A percentile compares a stretch with the other conserved stretches of the same genome.
These are phyloP conservation scores for Limosa lapponica DNA, from an alignment of 2,797 vertebrate species.

Conservation along the genomic window DNA sequence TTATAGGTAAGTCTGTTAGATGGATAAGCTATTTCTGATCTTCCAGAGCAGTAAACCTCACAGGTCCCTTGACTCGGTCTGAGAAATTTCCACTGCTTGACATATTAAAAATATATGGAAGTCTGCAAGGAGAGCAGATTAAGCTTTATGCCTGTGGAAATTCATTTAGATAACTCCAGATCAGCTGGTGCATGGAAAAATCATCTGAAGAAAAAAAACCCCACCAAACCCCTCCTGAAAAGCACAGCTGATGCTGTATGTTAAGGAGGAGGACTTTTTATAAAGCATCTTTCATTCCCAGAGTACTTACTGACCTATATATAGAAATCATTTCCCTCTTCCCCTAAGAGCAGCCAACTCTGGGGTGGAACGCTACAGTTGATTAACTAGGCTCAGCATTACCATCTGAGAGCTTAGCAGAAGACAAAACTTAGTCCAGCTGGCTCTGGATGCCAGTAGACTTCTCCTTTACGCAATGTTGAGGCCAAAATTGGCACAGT, in stretches of 20 bases:
- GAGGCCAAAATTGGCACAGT: not conserved
- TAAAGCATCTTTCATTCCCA: slow-evolving; percentile 34
- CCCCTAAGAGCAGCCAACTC: not conserved
- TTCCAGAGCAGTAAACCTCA: slow-evolving; percentile 26
- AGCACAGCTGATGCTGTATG: slow-evolving; percentile 17
- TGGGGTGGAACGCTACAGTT: not conserved
- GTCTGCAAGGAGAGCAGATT: not conserved
- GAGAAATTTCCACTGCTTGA: slow-evolving; percentile 44
- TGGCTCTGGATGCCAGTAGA: not conserved
- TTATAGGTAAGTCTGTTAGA: not conserved
- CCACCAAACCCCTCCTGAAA: not conserved
- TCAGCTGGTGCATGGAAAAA: slow-evolving; percentile 57
- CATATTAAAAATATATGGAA: slow-evolving; percentile 32
- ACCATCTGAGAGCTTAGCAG: not conserved
- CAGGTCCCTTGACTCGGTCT: not conserved
- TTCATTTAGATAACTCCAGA: slow-evolving; percentile 33
- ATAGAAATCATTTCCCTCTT: slow-evolving; percentile 21
- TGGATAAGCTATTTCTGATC: slow-evolving; percentile 26
- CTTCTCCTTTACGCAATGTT: not conserved
- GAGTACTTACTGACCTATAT: slow-evolving; percentile 4
- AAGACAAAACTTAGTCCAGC: not conserved
- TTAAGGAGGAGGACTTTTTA: not conserved
- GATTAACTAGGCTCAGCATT: not conserved
- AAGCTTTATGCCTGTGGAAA: slow-evolving; percentile 43
- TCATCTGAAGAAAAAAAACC: not conserved